Evolutionary conservation across 92 coral and sea anemone species (phyloP).

Genomic region (Anthopleura xanthogrammica): DNA sequence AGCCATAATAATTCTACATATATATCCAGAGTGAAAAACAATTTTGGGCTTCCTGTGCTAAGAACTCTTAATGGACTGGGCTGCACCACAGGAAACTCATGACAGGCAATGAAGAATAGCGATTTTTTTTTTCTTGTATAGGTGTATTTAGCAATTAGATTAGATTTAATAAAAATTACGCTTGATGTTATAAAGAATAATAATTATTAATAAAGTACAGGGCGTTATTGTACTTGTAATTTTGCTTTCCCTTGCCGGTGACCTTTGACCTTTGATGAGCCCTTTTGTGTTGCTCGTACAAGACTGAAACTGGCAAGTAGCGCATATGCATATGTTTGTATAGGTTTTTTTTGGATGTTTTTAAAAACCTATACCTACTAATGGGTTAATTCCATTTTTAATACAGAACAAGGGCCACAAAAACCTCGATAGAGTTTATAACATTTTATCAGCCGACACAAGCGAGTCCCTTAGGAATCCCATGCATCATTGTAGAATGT

Average conservation of each 20-base stretch:
- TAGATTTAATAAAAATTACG: neutral
- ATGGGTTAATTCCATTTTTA: too few relatives aligned
- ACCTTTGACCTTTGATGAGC: conserved; percentile 57
- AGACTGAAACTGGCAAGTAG: conserved; percentile 81
- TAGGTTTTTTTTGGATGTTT: too few relatives aligned
- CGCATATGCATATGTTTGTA: too few relatives aligned
- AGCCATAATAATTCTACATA: too few relatives aligned
- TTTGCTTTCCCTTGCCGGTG: conserved; percentile 9
- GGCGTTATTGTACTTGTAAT: neutral
- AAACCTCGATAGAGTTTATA: too few relatives aligned
- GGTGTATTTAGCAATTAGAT: neutral
- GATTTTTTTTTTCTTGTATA: neutral
- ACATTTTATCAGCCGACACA: too few relatives aligned
- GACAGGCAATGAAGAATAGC: neutral
- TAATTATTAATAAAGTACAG: neutral
- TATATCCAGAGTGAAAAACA: too few relatives aligned
- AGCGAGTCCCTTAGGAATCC: too few relatives aligned
- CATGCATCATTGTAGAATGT: too few relatives aligned
- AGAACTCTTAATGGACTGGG: neutral
- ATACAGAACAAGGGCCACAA: too few relatives aligned
- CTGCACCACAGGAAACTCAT: neutral
- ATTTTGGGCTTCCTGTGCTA: neutral
- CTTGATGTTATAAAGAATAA: neutral
- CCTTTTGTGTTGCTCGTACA: conserved; percentile 77
- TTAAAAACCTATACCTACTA: too few relatives aligned